Evolutionary conservation across 1,140 invertebrate genomes (phyloP), one percentile per base, ranked within the genome.

Genomic region (Asbolus verrucosus): DNA sequence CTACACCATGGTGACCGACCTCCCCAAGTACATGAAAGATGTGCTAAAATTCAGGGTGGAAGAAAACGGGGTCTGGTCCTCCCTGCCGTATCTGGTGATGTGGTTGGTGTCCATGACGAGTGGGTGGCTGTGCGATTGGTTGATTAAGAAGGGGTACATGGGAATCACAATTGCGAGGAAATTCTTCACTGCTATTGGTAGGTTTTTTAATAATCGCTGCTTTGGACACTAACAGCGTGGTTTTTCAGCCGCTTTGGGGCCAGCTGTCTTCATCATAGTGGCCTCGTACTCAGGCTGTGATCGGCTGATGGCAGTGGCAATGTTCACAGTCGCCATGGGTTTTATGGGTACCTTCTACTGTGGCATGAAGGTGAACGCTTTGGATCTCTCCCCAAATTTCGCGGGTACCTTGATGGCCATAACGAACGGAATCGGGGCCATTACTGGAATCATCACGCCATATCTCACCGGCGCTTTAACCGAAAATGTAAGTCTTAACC

Each of bases 1-100:
- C 81, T 98, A 97, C 79, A 97, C 94, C 2, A 92, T 97, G 87
- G 88, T 97, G 0, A 96, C 94, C 1, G 92, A 95, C 81, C 82
- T 98, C 14, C 96, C 96, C 1, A 94, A 94, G 86, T 98, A 96
- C 82, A 92, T 98, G 89, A 91, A 90, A 71, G 90, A 92, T 79
- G 92, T 96, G 0, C 82, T 98, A 5, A 89, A 93, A 78, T 95
- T 94, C 80, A 88, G 93, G 71, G 92, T 96, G 36, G 88, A 86
- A 68, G 81, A 86, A 73, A 90, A 91, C 70, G 90, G 90, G 1
- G 78, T 88, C 0, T 84, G 90, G 16, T 90, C 90, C 1, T 86
- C 90, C 0, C 66, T 92, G 18, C 91, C 91, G 0, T 93, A 92
- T 73, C 76, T 90, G 0, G 84, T 86, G 61, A 92, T 92, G 90